Evolutionary conservation across 2,888 invertebrate species (phyloP), one percentile per base, ranked within the genome.

Genomic region (Iselma pallidipennis): DNA sequence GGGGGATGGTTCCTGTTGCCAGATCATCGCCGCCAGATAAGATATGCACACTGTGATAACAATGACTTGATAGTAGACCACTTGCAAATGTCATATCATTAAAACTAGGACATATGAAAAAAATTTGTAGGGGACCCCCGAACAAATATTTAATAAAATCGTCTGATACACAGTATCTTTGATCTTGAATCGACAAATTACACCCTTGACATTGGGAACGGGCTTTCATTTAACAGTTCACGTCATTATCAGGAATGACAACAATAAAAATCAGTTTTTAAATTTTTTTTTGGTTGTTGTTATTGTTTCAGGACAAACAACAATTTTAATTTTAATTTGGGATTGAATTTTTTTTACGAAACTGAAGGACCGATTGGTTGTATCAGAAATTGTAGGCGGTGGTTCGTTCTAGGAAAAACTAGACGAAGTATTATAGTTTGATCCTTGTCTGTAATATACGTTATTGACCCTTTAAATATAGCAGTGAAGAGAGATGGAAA

Each of bases 11-110:
- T 50, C 66, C 62, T 59, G 61, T 61, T 59, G 57, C 68, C 62
- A 72, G 72, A 74, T 74, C 69, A 55, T 66, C 61, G 63, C 68
- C 69, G 73, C 71, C 71, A 76, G 80, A 80, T 80, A 80, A 80
- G 80, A 80, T 78, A 78, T 78, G 76, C 75, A 76, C 67, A 73
- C 71, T 69, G 65, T 70, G 69, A 67, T 66, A 67, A 73, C 73
- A 70, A 72, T 72, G 72, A 73, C 71, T 69, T 71, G 55, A 62
- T 62, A 62, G 62, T 62, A 58, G 55, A 55, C 58, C 62, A 62
- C 62, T 63, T 71, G 71, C 70, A 68, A 72, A 72, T 72, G 71
- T 71, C 72, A 72, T 66, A 61, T 66, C 66, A 58, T 65, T 63
- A 60, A 45, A 51, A 21, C 50, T 28, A 49, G 59, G 53, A 57